These are phyloP conservation scores for Chloroceryle amazona DNA, from an alignment of 2,797 vertebrate species.

Conservation along the genomic window DNA sequence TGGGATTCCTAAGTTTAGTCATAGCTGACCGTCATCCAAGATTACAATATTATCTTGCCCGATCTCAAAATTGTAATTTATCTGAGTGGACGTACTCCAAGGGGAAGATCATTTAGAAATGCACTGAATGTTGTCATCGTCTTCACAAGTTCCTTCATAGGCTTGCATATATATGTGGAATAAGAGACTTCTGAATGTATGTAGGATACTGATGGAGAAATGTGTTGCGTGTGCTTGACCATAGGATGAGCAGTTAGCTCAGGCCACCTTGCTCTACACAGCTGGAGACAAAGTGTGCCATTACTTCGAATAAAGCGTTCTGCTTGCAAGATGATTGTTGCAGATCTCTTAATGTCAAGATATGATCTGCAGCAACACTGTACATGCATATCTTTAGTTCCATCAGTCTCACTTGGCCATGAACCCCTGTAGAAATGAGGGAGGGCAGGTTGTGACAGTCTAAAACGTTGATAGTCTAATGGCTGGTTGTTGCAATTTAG, in stretches of 20 bases:
- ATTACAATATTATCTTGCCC: not conserved
- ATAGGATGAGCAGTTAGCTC: not conserved
- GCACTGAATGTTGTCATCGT: not conserved
- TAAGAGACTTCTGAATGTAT: not conserved
- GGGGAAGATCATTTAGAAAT: not conserved
- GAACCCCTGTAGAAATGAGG: not conserved
- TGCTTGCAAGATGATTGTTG: not conserved
- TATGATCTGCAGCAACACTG: not conserved
- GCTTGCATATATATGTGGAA: not conserved
- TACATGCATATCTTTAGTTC: not conserved
- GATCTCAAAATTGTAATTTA: not conserved
- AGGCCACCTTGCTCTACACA: not conserved
- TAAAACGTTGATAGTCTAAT: not conserved
- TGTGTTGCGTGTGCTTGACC: not conserved
- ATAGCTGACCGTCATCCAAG: conserved; percentile 12
- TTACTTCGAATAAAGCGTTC: not conserved
- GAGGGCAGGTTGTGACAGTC: not conserved
- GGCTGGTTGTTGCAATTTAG: not conserved
- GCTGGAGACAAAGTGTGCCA: not conserved
- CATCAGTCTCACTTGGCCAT: not conserved
- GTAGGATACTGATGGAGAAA: not conserved
- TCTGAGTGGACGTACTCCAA: not conserved
- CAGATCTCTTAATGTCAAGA: not conserved
- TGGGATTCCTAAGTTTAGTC: conserved; percentile 34
- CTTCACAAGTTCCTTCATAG: not conserved